Evolutionary conservation across 2,113 vertebrate species (phyloP).

Genomic region (Hippoglossus stenolepis): DNA sequence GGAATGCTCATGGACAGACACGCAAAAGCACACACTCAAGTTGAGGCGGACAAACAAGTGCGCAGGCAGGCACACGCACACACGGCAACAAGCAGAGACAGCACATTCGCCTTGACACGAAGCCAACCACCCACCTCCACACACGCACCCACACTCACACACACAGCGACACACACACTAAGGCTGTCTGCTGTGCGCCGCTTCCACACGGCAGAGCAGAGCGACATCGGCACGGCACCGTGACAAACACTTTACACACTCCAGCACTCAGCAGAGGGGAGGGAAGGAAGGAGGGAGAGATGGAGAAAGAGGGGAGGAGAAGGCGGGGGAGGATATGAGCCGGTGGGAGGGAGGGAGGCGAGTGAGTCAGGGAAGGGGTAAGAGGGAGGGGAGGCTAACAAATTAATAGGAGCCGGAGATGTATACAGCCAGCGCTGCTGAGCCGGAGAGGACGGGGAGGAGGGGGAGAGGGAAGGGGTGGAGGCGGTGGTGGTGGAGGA

Average conservation of each 20-base stretch:
- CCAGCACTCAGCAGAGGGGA: constrained; percentile 73
- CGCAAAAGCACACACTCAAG: constrained; percentile 36
- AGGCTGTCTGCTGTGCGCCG: constrained; percentile 64
- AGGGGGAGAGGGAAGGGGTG: neutral
- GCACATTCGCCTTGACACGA: constrained; percentile 70
- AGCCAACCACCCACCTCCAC: constrained; percentile 68
- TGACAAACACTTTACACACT: constrained; percentile 83
- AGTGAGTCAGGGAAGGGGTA: constrained; percentile 38
- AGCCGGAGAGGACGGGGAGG: constrained; percentile 38
- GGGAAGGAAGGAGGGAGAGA: constrained; percentile 55
- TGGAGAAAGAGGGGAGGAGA: constrained; percentile 34
- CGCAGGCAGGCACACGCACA: constrained; percentile 23
- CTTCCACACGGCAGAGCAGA: constrained; percentile 71
- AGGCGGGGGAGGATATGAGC: constrained; percentile 74
- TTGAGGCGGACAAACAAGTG: constrained; percentile 61
- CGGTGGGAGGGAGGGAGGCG: constrained; percentile 36
- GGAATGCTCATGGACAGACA: constrained; percentile 28
- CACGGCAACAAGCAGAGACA: constrained; percentile 62
- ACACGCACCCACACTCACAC: constrained; percentile 13
- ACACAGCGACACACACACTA: constrained; percentile 43
- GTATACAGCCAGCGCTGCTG: constrained; percentile 73
- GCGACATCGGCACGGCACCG: constrained; percentile 78
- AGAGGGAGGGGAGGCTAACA: constrained; percentile 65
- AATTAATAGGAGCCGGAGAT: constrained; percentile 80
- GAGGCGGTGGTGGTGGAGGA: constrained; percentile 37